Conservation (phyloP, 2,888 invertebrate species). For the Camponotus fellah region DNA sequence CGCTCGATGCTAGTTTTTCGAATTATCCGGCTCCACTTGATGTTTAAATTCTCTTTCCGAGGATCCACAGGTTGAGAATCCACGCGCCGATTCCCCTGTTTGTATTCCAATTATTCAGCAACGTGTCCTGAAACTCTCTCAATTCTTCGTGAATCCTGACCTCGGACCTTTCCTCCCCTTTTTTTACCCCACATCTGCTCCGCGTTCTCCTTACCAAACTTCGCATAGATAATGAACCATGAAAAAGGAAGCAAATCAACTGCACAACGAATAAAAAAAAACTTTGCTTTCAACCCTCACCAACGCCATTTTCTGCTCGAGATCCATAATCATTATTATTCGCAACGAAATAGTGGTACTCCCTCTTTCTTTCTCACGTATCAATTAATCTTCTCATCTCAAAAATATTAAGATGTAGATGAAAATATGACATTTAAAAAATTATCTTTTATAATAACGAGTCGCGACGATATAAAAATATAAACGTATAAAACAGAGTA, state of each 20-base stretch:
- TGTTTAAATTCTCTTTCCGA: background rate
- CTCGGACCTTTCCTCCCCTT: constrained; percentile 43
- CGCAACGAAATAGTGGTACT: constrained; percentile 72
- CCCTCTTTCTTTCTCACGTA: constrained; percentile 35
- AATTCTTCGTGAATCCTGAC: constrained; percentile 68
- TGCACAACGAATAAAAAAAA: constrained; percentile 54
- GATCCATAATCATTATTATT: constrained; percentile 77
- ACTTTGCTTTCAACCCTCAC: constrained; percentile 61
- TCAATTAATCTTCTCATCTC: constrained; percentile 66
- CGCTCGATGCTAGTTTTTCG: constrained; percentile 21
- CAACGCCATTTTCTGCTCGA: constrained; percentile 76
- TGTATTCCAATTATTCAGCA: constrained; percentile 70
- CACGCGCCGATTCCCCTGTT: constrained; percentile 44
- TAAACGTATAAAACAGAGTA: background rate
- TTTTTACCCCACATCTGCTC: constrained; percentile 6
- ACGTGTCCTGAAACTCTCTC: constrained; percentile 66
- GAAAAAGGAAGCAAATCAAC: constrained; percentile 28
- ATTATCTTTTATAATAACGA: background rate
- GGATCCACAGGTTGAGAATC: constrained; percentile 66
- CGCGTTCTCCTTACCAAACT: constrained; percentile 52
- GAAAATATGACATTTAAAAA: background rate
- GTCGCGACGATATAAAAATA: constrained; percentile 18
- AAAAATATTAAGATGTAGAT: constrained; percentile 55
- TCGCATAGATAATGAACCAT: constrained; percentile 76
- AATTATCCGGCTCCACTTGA: background rate